Conservation (phyloP, 2,888 invertebrate species). For the Cancer borealis region DNA sequence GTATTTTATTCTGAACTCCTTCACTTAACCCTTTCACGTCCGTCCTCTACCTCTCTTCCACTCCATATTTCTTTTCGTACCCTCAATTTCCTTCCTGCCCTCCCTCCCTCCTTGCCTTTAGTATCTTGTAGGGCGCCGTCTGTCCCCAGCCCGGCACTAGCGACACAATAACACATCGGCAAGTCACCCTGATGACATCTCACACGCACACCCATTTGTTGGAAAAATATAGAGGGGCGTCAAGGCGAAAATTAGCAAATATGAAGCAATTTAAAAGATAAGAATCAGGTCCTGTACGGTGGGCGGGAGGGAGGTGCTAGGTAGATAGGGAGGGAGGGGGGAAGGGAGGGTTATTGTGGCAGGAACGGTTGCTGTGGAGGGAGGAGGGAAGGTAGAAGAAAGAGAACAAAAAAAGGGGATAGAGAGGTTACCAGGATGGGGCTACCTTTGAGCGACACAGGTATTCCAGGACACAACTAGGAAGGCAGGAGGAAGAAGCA, state of each 20-base stretch:
- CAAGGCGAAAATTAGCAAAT: conserved; percentile 58
- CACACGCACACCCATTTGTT: conserved; percentile 36
- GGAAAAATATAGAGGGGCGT: conserved; percentile 48
- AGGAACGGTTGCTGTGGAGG: not conserved
- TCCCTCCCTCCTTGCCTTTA: not conserved
- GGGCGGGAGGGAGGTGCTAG: not conserved
- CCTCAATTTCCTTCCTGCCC: conserved; percentile 6
- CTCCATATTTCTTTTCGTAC: not conserved
- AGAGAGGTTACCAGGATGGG: conserved; percentile 1
- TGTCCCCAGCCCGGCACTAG: not conserved
- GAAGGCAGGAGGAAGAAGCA: not conserved
- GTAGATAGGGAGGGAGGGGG: not conserved
- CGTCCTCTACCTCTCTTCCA: not conserved
- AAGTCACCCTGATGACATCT: conserved; percentile 53
- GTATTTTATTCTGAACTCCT: not conserved
- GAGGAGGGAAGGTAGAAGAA: not conserved
- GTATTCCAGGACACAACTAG: not conserved
- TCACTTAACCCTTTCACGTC: not conserved
- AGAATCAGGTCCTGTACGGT: conserved; percentile 47
- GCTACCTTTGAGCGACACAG: not conserved
- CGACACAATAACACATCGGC: conserved; percentile 5
- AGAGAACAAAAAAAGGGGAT: not conserved
- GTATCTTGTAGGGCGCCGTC: not conserved
- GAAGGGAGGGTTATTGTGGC: conserved; percentile 42
- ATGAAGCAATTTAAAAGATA: conserved; percentile 57